Conservation (phyloP, 2,113 vertebrate species). For the Varanus komodoensis region DNA sequence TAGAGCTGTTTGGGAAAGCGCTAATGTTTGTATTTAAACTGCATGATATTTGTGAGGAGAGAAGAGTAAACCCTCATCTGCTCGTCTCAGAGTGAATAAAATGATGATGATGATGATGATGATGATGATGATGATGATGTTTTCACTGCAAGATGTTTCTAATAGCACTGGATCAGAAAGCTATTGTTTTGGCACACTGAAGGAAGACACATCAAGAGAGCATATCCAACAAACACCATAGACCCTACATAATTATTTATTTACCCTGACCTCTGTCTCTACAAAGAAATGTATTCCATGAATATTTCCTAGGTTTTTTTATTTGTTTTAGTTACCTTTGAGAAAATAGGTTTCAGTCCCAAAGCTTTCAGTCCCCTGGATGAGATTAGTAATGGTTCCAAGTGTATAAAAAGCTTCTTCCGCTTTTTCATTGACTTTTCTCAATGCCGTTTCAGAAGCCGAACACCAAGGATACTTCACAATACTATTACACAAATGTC, state of each 20-base stretch:
- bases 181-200: background rate
- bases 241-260: background rate
- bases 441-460: constrained; percentile 54
- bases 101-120: background rate
- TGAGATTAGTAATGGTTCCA: constrained; percentile 42
- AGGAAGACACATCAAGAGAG: background rate
- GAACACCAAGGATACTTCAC: constrained; percentile 54
- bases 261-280: background rate
- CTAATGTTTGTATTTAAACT: background rate
- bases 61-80: background rate
- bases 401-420: background rate
- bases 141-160: background rate
- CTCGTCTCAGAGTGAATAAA: background rate
- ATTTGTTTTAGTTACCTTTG: constrained; percentile 45
- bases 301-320: background rate
- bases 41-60: background rate
- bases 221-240: background rate
- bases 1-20: no score
- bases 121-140: no score
- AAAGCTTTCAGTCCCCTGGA: constrained; percentile 38
- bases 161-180: rapidly evolving
- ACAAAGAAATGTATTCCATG: constrained; percentile 17
- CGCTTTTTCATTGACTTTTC: constrained; percentile 43
- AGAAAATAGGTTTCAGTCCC: constrained; percentile 21
- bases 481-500: constrained; percentile 42